Evolutionary conservation across 2,888 invertebrate genomes (phyloP).

Genomic region (Carpatolechia fugitivella): DNA sequence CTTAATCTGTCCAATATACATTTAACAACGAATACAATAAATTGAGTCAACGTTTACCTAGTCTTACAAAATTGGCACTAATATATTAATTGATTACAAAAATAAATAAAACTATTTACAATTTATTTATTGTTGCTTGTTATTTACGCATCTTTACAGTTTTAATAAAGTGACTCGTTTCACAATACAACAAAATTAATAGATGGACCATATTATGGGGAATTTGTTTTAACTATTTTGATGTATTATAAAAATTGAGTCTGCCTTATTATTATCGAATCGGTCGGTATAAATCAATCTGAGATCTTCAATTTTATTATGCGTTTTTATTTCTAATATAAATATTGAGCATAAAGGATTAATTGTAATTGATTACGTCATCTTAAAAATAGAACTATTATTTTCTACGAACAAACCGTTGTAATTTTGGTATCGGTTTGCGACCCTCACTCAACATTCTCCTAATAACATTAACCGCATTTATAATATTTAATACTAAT

Average conservation of each 20-base stretch:
- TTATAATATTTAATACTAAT: neutral
- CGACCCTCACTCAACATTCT: neutral
- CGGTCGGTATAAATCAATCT: neutral
- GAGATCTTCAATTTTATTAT: neutral
- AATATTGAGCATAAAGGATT: neutral
- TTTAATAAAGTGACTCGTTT: too few species aligned
- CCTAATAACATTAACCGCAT: too few species aligned
- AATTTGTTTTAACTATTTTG: too few species aligned
- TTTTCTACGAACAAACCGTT: neutral
- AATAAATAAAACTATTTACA: conserved; percentile 1
- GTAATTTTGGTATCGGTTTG: neutral
- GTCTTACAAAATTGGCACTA: conserved; percentile 30
- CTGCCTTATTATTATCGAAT: too few species aligned
- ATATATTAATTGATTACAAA: neutral
- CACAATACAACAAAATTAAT: too few species aligned
- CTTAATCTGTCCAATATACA: conserved; percentile 22
- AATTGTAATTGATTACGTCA: too few species aligned
- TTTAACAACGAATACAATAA: conserved; percentile 19
- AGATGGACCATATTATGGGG: too few species aligned
- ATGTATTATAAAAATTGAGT: too few species aligned
- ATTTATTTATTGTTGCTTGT: neutral
- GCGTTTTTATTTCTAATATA: neutral
- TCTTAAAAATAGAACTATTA: neutral
- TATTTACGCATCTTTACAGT: neutral
- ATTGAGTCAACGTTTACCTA: conserved; percentile 1